These are phyloP conservation scores for Cheilosia grossa DNA, from an alignment of 2,888 invertebrate species.

Conservation along the genomic window DNA sequence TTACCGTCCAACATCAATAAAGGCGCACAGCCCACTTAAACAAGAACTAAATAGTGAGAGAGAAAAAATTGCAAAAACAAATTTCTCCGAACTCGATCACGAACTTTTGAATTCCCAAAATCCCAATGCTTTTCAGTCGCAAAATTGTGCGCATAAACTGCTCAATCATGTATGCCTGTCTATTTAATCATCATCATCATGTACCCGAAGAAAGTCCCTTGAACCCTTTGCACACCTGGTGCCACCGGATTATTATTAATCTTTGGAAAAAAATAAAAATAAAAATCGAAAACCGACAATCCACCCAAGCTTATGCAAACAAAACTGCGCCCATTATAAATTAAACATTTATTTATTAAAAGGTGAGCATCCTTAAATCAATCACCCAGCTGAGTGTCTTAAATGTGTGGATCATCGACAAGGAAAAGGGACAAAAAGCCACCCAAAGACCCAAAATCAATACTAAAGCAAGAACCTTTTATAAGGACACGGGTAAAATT, in stretches of 20 bases:
- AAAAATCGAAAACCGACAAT: constrained; percentile 2
- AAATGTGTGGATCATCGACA: constrained; percentile 34
- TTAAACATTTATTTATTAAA: constrained; percentile 53
- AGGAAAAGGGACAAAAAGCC: constrained; percentile 4
- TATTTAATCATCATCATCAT: constrained; percentile 59
- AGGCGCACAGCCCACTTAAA: constrained; percentile 44
- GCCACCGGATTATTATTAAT: constrained; percentile 16
- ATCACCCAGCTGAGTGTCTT: constrained; percentile 52
- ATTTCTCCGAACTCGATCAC: constrained; percentile 7
- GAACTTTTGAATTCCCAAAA: constrained; percentile 51
- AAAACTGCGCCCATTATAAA: constrained; percentile 10
- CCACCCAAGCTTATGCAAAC: no score
- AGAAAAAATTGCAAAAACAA: constrained; percentile 16
- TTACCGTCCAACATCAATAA: constrained; percentile 68
- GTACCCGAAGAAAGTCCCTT: constrained; percentile 27
- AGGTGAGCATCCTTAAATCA: constrained; percentile 63
- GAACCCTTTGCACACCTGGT: not conserved
- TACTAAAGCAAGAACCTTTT: constrained; percentile 19
- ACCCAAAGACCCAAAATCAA: constrained; percentile 36
- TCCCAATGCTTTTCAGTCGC: constrained; percentile 47
- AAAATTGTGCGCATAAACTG: constrained; percentile 65
- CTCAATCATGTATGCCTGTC: constrained; percentile 64
- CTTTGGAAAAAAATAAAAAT: constrained; percentile 8
- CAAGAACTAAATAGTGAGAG: constrained; percentile 17
- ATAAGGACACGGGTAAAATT: constrained; percentile 21